These are phyloP conservation scores for Yoshiicerus persimilis DNA, from an alignment of 1,140 invertebrate species.

Conservation along the genomic window DNA sequence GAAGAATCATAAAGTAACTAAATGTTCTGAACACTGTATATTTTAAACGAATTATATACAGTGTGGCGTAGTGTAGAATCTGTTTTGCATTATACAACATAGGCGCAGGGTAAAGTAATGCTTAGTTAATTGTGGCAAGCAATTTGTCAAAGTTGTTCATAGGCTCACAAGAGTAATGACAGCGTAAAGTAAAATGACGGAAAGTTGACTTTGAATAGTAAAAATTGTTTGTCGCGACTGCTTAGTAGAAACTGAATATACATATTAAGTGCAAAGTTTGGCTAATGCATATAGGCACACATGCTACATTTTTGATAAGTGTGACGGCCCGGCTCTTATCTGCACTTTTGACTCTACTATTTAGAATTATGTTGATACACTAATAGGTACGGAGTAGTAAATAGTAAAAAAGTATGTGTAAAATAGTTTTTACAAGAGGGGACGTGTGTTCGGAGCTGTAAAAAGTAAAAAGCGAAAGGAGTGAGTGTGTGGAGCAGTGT, in stretches of 20 bases:
- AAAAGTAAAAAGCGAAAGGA: constrained; percentile 20
- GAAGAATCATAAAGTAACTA: not conserved
- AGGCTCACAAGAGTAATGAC: not conserved
- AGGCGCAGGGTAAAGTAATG: not conserved
- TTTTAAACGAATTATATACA: not conserved
- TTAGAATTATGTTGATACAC: not conserved
- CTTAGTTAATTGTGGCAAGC: not conserved
- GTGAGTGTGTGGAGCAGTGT: not conserved
- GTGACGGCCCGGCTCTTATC: not conserved
- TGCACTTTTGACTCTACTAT: not conserved
- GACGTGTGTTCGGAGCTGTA: not conserved
- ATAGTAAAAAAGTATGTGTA: not conserved
- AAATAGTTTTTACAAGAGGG: not conserved
- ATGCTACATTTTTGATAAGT: not conserved
- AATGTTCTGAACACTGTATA: not conserved
- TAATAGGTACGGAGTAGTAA: not conserved
- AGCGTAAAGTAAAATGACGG: not conserved
- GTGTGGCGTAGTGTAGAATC: not conserved
- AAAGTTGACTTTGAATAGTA: not conserved
- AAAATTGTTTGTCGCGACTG: not conserved
- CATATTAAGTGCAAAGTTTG: not conserved
- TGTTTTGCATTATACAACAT: not conserved
- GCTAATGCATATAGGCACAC: not conserved
- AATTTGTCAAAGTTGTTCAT: not conserved
- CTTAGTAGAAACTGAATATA: not conserved